Conservation (phyloP, 2,797 vertebrate genomes). For the Potorous gilbertii region DNA sequence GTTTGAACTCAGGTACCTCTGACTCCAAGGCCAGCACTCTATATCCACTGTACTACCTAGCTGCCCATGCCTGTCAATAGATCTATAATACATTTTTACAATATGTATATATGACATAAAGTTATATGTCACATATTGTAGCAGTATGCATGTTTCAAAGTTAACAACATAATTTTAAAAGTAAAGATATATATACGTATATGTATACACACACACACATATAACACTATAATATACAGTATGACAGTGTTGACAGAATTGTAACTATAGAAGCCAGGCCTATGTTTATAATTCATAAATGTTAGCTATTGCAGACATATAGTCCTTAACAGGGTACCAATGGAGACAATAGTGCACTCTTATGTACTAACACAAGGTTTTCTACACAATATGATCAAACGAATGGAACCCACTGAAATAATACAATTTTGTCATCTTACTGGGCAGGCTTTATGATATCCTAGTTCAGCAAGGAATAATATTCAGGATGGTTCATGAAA, state of each 20-base stretch:
- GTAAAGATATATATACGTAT: neutral
- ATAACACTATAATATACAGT: neutral
- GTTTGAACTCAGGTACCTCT: too few species aligned
- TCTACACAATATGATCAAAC: slow-evolving; percentile 16
- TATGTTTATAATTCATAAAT: slow-evolving; percentile 47
- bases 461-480: slow-evolving; percentile 60
- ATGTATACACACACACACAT: too few species aligned
- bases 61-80: neutral
- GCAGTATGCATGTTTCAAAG: neutral
- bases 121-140: too few species aligned
- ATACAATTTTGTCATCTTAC: slow-evolving; percentile 36
- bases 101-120: too few species aligned
- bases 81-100: neutral
- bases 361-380: slow-evolving; percentile 32
- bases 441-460: slow-evolving; percentile 38
- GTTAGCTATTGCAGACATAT: slow-evolving; percentile 63
- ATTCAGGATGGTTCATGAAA: slow-evolving; percentile 35
- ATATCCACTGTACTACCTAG: neutral
- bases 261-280: neutral
- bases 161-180: neutral
- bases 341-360: slow-evolving; percentile 53
- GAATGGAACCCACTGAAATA: slow-evolving; percentile 35
- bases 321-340: slow-evolving; percentile 37
- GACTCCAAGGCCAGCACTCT: too few species aligned
- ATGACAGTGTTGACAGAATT: slow-evolving; percentile 54